Percentiles rank a stretch among this genome's conserved stretches.
These are phyloP conservation scores for Spongilla lacustris DNA, from an alignment of 37 sponge, comb jelly and placozoan genomes.

Conservation along the genomic window DNA sequence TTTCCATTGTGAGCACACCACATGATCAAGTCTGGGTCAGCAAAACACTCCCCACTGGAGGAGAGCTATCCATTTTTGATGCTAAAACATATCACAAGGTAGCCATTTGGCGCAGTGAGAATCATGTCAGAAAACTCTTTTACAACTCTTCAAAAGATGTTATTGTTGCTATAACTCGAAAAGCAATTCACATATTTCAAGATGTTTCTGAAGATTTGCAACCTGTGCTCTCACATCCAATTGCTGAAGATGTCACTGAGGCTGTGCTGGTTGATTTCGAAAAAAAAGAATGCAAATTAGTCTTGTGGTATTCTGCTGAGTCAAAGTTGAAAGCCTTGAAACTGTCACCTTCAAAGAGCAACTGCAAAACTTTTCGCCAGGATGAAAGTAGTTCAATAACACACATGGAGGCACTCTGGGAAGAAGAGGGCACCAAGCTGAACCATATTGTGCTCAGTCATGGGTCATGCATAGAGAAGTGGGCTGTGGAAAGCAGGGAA, in stretches of 20 bases:
- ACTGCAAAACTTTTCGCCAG: too few species aligned
- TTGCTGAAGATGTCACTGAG: too few species aligned
- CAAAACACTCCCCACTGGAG: neutral
- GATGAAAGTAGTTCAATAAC: neutral
- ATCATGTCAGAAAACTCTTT: neutral
- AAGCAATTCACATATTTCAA: neutral
- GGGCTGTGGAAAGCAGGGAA: neutral
- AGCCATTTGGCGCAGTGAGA: neutral
- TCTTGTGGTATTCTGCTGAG: too few species aligned
- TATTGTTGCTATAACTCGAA: neutral
- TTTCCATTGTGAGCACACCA: neutral
- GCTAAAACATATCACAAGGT: neutral
- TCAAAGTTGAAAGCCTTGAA: too few species aligned
- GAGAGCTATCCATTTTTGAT: neutral
- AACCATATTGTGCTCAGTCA: neutral
- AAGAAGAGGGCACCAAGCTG: neutral
- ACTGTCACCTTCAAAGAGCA: too few species aligned
- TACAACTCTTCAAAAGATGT: neutral
- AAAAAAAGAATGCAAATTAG: too few species aligned
- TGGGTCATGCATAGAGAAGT: slow-evolving; percentile 12
- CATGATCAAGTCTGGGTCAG: neutral
- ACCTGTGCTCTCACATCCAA: too few species aligned
- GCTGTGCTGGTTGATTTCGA: too few species aligned
- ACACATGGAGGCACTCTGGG: neutral
- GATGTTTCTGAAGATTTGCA: too few species aligned